phyloP scores from a whole-genome alignment of 2,888 invertebrate species.

The Drosophila ustulata region DNA sequence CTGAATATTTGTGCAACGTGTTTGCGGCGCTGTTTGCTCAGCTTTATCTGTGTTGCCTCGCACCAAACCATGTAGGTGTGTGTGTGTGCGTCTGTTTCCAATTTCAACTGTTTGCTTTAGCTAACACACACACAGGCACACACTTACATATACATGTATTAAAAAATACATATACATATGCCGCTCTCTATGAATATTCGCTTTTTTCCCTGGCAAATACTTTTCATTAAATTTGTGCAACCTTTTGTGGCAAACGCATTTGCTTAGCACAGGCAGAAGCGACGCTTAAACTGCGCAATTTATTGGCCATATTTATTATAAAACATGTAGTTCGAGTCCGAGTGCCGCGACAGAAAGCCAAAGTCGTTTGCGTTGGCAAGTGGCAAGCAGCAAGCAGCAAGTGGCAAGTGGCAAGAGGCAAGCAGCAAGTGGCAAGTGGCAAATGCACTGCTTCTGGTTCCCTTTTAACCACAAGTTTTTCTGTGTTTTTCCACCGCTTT shows the following conservation, averaged over 20 bases:
- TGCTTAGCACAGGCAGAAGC: constrained; percentile 34
- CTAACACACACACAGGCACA: constrained; percentile 28
- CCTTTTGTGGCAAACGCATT: constrained; percentile 39
- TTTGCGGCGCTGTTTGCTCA: constrained; percentile 73
- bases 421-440: constrained; percentile 31
- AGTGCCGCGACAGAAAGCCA: constrained; percentile 27
- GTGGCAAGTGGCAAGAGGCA: constrained; percentile 35
- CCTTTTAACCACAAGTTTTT: constrained; percentile 56
- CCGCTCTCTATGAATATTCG: constrained; percentile 27
- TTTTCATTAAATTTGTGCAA: constrained; percentile 40
- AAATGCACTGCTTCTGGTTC: constrained; percentile 33
- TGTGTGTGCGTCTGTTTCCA: constrained; percentile 48
- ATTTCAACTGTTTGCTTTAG: constrained; percentile 66
- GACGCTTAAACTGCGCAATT: constrained; percentile 61
- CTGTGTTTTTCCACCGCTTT: constrained; percentile 17
- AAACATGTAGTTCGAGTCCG: constrained; percentile 63
- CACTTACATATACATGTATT: constrained; percentile 3
- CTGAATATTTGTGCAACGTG: constrained; percentile 77
- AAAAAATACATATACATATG: constrained; percentile 27
- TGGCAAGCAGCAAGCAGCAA: constrained; percentile 43
- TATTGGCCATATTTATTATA: constrained; percentile 79
- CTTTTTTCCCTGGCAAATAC: constrained; percentile 22
- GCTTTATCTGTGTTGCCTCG: constrained; percentile 54
- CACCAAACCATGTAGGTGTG: background rate
- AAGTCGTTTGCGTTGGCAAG: constrained; percentile 43